phyloP scores from a whole-genome alignment of 2,888 invertebrate genomes.

The Tenthredo notha region DNA sequence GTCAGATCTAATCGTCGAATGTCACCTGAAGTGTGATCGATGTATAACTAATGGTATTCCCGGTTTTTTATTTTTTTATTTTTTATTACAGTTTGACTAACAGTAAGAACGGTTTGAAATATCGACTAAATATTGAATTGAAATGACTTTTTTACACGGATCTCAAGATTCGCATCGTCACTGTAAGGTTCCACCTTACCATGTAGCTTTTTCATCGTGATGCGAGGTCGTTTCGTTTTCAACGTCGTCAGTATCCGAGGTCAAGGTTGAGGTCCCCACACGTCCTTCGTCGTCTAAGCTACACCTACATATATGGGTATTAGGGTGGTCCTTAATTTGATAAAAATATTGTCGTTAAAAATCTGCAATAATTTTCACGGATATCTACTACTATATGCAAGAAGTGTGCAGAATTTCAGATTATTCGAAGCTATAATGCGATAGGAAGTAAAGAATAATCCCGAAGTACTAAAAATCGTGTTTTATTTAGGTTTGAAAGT shows the following conservation, averaged over 20 bases:
- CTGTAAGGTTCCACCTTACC: not conserved
- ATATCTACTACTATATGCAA: no score
- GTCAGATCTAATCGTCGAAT: not conserved
- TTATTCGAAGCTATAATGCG: no score
- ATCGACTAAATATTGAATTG: not conserved
- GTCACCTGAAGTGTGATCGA: not conserved
- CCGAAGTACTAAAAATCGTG: no score
- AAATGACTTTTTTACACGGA: not conserved
- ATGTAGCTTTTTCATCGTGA: not conserved
- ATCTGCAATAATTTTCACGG: no score
- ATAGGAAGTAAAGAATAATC: no score
- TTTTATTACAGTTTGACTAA: not conserved
- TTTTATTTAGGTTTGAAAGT: no score
- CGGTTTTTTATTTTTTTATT: no score
- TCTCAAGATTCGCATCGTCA: not conserved
- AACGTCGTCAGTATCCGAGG: conserved; percentile 9
- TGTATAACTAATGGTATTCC: not conserved
- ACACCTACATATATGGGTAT: not conserved
- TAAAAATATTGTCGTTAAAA: no score
- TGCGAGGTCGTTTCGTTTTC: not conserved
- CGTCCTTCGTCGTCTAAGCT: not conserved
- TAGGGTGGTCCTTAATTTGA: no score
- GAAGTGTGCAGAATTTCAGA: no score
- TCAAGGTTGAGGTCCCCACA: not conserved
- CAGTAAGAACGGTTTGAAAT: not conserved